Conservation (phyloP, 2,797 vertebrate genomes). For the Zalophus californianus region DNA sequence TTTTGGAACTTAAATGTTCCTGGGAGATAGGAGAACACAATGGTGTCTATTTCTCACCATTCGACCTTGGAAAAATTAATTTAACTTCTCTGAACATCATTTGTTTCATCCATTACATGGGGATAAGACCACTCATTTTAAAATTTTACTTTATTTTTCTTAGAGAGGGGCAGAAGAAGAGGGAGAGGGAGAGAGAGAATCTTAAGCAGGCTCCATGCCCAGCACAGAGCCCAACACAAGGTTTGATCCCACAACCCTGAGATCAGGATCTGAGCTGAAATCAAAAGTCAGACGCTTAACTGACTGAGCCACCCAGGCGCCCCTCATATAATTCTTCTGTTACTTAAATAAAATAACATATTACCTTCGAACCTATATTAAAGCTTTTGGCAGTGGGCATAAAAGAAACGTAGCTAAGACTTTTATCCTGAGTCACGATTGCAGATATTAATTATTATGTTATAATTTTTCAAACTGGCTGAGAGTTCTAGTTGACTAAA, state of each 20-base stretch:
- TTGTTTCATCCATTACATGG: neutral
- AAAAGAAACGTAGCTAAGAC: neutral
- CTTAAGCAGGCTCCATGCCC: neutral
- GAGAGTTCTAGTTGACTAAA: neutral
- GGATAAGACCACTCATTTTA: neutral
- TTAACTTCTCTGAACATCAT: neutral
- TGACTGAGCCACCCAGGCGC: neutral
- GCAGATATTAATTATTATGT: neutral
- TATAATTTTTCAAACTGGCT: neutral
- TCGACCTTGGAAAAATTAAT: neutral
- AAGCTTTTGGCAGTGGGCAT: neutral
- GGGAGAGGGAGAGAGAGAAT: neutral
- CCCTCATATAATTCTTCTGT: neutral
- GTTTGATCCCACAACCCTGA: neutral
- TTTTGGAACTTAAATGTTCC: neutral
- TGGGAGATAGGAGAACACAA: neutral
- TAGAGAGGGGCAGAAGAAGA: neutral
- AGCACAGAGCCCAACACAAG: neutral
- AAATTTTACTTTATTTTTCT: neutral
- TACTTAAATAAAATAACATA: constrained; percentile 33
- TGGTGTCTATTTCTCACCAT: neutral
- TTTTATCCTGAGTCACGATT: neutral
- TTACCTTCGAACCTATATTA: neutral
- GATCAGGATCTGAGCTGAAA: neutral
- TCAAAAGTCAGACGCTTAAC: neutral